Evolutionary conservation across 2,888 invertebrate species (phyloP), one percentile per base, ranked within the genome.

Genomic region (Slavum lentiscoides): DNA sequence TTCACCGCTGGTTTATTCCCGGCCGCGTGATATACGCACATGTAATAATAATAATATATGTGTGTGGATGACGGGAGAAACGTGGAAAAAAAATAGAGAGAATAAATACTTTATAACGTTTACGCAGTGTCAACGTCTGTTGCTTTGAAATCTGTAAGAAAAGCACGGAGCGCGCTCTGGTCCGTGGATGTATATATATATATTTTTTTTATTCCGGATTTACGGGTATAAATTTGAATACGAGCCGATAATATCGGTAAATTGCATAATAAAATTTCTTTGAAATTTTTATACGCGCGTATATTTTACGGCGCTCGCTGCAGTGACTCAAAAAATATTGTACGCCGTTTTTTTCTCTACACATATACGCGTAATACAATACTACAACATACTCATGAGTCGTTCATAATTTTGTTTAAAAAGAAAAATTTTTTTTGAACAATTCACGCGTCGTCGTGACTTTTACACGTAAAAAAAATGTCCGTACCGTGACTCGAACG

Each of bases 51-150:
- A 23, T 6, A 13, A n/a, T 6, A 66, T 13, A 21, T 3, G 4
- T 30, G 30, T 30, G 30, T 30, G 4, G 6, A 21, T 8, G 43
- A 21, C 67, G 49, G 19, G 7, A n/a, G n/a, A 55, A 55, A 55
- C 19, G 6, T 1, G 55, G 3, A 23, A 73, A 43, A 73, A 73
- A 73, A 7, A 61, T n/a, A 30, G 30, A 2, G 4, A 30, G 1
- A 30, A 73, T 61, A 73, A 73, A 73, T 43, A 73, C 43, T 61
- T 43, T 43, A 73, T 73, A 61, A 39, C 61, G 17, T 23, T 73
- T 43, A 43, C 30, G 30, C 37, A 37, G 21, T 19, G 58, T 58
- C 37, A 72, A 58, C 39, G 58, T 21, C 9, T 17, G 6, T 9
- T 15, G 0, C 30, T 13, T 69, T 13, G 6, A 17, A 70, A 37